Evolutionary conservation across 2,797 vertebrate genomes (phyloP).

Genomic region (Scomberomorus guttatus): DNA sequence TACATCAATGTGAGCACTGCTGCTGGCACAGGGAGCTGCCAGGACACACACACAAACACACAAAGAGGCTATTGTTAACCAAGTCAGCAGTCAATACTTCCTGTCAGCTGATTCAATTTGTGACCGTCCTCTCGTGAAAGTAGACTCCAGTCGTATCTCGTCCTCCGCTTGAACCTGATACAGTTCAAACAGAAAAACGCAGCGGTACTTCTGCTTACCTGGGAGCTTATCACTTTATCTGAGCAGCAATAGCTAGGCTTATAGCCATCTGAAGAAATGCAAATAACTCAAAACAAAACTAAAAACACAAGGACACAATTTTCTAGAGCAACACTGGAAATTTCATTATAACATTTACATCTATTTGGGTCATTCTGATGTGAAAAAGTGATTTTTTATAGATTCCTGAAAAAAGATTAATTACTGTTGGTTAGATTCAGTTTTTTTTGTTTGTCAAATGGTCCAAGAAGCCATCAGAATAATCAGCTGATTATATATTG

Average conservation of each 20-base stretch:
- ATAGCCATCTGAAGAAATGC: not conserved
- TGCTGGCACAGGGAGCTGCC: constrained; percentile 92
- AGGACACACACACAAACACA: constrained; percentile 42
- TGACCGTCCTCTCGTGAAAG: constrained; percentile 1
- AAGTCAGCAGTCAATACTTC: constrained; percentile 12
- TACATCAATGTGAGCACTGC: constrained; percentile 91
- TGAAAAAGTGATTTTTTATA: not conserved
- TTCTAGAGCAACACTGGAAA: not conserved
- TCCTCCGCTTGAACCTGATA: not conserved
- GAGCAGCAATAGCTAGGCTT: not conserved
- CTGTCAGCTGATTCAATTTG: constrained; percentile 45
- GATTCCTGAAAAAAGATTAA: too few species aligned
- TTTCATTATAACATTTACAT: not conserved
- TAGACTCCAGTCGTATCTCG: not conserved
- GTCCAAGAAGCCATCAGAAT: too few species aligned
- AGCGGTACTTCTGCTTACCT: not conserved
- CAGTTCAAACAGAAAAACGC: not conserved
- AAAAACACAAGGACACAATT: not conserved
- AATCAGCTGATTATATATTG: too few species aligned
- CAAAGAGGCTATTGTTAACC: constrained; percentile 23
- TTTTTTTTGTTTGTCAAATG: too few species aligned
- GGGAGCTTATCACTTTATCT: not conserved
- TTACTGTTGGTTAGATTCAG: too few species aligned
- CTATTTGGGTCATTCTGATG: not conserved
- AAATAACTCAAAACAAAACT: not conserved